Evolutionary conservation across 2,888 invertebrate genomes (phyloP).

Genomic region (Peribatodes rhomboidaria): DNA sequence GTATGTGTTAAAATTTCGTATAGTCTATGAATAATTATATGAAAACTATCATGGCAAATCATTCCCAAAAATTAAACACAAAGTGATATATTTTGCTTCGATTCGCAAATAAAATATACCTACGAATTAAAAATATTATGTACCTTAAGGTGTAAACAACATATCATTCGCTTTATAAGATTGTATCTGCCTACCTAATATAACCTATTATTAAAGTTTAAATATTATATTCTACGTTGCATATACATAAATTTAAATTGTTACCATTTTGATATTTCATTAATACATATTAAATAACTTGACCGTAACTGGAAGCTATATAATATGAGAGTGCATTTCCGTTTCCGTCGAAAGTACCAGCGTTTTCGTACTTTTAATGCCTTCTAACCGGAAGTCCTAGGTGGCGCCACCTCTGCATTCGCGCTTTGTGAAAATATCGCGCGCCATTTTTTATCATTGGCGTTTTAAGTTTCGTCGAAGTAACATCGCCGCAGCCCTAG

Average conservation of each 20-base stretch:
- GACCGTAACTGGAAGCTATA: no score
- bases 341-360: no score
- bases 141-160: slow-evolving; percentile 76
- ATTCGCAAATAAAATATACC: slow-evolving; percentile 54
- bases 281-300: no score
- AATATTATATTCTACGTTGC: slow-evolving; percentile 69
- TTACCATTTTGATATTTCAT: slow-evolving; percentile 47
- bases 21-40: slow-evolving; percentile 45
- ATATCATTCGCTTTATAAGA: slow-evolving; percentile 87
- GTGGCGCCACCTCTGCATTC: no score
- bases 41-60: slow-evolving; percentile 53
- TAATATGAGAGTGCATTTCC: no score
- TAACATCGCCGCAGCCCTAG: no score
- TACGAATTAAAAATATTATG: slow-evolving; percentile 52
- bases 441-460: no score
- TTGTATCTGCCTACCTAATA: slow-evolving; percentile 64
- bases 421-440: no score
- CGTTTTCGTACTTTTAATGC: no score
- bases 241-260: slow-evolving; percentile 49
- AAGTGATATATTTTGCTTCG: slow-evolving; percentile 73
- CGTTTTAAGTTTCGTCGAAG: no score
- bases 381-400: no score
- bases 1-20: slow-evolving; percentile 44
- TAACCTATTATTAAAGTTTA: slow-evolving; percentile 64
- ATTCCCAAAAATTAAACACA: slow-evolving; percentile 63